Conservation (phyloP, 2,888 invertebrate genomes). For the Eristalinus aeneus region DNA sequence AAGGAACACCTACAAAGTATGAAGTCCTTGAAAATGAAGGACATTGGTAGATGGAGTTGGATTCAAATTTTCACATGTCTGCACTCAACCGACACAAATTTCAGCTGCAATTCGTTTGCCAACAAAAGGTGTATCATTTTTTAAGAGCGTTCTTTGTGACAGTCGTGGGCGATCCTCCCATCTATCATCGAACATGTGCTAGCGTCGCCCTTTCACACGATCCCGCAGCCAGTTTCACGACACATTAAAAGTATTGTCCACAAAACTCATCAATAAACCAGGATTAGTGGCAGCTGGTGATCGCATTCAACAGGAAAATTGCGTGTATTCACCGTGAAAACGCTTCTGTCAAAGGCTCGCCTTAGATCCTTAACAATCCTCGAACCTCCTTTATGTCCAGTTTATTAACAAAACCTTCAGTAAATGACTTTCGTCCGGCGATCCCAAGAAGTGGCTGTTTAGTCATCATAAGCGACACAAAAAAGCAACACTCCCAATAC, state of each 20-base stretch:
- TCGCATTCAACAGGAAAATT: slow-evolving; percentile 26
- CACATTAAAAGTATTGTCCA: slow-evolving; percentile 30
- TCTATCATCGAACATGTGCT: background rate
- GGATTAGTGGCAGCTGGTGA: slow-evolving; percentile 62
- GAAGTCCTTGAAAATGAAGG: too few species aligned
- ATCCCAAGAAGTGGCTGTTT: slow-evolving; percentile 48
- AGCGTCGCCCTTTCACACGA: background rate
- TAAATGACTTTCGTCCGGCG: slow-evolving; percentile 32
- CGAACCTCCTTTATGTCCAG: slow-evolving; percentile 34
- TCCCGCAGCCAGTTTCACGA: slow-evolving; percentile 10
- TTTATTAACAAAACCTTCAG: slow-evolving; percentile 48
- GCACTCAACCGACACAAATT: too few species aligned
- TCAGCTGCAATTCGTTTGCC: background rate
- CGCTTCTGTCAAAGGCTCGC: slow-evolving; percentile 29
- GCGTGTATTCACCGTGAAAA: slow-evolving; percentile 54
- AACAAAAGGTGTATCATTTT: background rate
- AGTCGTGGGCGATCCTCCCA: background rate
- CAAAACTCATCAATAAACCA: slow-evolving; percentile 57
- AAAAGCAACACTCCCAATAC: slow-evolving; percentile 23
- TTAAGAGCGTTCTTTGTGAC: background rate
- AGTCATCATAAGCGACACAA: slow-evolving; percentile 49
- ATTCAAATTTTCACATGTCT: too few species aligned
- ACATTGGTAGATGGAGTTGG: too few species aligned
- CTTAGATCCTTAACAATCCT: slow-evolving; percentile 35
- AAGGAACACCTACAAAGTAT: too few species aligned